Evolutionary conservation across 1,140 invertebrate genomes (phyloP).

Genomic region (Mylabris phalerata): DNA sequence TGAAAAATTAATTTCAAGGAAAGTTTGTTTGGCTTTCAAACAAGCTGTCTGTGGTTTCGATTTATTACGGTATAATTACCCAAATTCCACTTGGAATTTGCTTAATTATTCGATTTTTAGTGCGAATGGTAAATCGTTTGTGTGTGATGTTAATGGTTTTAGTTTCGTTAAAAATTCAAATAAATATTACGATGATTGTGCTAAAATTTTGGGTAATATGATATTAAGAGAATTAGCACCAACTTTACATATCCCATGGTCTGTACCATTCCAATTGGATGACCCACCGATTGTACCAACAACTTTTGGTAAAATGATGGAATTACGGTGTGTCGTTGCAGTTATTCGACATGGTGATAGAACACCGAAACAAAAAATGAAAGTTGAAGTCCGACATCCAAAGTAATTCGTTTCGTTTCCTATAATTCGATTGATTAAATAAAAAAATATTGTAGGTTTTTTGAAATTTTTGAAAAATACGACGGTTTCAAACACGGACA

Average conservation of each 20-base stretch:
- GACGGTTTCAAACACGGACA: conserved; percentile 92
- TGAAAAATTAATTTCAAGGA: conserved; percentile 98
- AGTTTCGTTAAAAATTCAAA: conserved; percentile 99
- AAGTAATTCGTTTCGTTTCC: conserved; percentile 56
- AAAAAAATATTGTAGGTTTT: conserved; percentile 64
- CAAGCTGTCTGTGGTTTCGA: conserved; percentile 99
- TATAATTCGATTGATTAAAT: conserved; percentile 2
- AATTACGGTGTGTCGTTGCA: conserved; percentile 94
- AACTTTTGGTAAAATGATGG: conserved; percentile 99
- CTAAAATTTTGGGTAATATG: conserved; percentile 87
- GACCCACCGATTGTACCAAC: conserved; percentile 99
- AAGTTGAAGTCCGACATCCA: conserved; percentile 97
- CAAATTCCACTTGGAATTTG: not conserved
- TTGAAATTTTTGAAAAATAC: conserved; percentile 97
- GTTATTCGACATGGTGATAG: conserved; percentile 97
- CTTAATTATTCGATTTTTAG: conserved; percentile 43
- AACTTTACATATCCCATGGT: conserved; percentile 93
- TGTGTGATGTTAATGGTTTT: conserved; percentile 99
- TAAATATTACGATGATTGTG: conserved; percentile 99
- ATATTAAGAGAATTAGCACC: conserved; percentile 90
- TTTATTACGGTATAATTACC: conserved; percentile 65
- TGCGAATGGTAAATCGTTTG: conserved; percentile 96
- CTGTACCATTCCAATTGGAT: conserved; percentile 92
- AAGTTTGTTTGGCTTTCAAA: conserved; percentile 96
- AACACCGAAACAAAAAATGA: conserved; percentile 99